Evolutionary conservation across 2,797 vertebrate species (phyloP), one percentile per base, ranked within the genome.

Genomic region (Dipus sagitta): DNA sequence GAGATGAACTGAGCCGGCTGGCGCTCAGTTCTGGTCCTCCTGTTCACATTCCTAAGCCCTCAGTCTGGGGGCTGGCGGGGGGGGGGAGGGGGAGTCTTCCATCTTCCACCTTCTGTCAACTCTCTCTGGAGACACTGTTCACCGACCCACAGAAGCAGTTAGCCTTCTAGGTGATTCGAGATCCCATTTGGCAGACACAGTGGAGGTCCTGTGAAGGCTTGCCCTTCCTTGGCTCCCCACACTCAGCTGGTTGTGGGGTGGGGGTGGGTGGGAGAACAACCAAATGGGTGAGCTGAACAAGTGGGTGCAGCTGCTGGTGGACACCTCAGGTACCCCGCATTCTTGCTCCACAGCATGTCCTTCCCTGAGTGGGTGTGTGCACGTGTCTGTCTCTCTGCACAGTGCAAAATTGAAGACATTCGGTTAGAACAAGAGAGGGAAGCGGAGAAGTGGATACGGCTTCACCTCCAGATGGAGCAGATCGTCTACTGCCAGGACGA

Each of bases 401-500:
- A 99, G 99, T 21, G 87, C 62, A 99, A 96, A 94, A 98, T 99
- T 0, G 98, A 99, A 97, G 95, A 95, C 82, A 98, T 99, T 8
- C 98, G 97, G 94, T 81, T 96, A 7, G 88, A 97, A 1, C 98
- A 98, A 74, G 98, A 98, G 74, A 10, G 6, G 0, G 91, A 78
- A 13, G 98, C 99, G 0, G 98, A 99, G 93, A 85, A 82, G 30
- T 79, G 52, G 8, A 96, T 99, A 94, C 98, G 96, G 76, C 98
- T 96, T 6, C 99, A 99, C 97, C 99, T 99, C 96, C 98, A 98
- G 96, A 99, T 99, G 98, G 99, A 99, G 97, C 95, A 97, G 95
- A 97, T 99, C 0, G 96, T 99, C 30, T 99, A 99, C 97, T 99
- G 98, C 93, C 99, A 99, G 96, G 99, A 99, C 94, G 93, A 95